Base-by-base conservation (phyloP, 2,113 vertebrate species). In the Noturus placidus region DNA sequence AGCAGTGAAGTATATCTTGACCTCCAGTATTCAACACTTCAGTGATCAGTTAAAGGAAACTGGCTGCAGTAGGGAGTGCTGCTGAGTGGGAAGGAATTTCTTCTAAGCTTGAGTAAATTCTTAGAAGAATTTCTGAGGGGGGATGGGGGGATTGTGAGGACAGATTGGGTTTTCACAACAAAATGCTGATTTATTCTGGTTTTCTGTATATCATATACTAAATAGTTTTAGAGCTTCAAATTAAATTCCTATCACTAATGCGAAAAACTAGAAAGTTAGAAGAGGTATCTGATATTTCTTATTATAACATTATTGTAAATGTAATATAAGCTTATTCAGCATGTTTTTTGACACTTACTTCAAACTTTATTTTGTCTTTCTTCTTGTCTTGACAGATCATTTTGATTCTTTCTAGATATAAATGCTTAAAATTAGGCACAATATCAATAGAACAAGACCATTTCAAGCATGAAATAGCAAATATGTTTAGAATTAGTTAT, bases 71-170 rank as follows among this genome's bases (percentile, higher is more conserved):
- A 22, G 69, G 35, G 69, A 72, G 69, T 35, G 33, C 67, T 72
- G 69, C 35, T 72, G 69, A 38, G 74, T 25, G 11, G 76, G 74
- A 86, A 88, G 88, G 77, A 91, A 92, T 87, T 81, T 91, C 86
- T 82, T 87, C 74, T 76, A 17, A 83, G 82, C 84, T 9, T 90
- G 90, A 93, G 93, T 92, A 89, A 87, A 89, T 84, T 89, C 89
- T 85, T 92, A 92, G 92, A 91, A 8, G 30, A 35, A 38, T 20
- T 35, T 35, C 33, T 10, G 20, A 20, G 69, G 19, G 33, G 33
- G 33, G 69, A 72, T 35, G 27, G n/a, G 65, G n/a, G 17, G 42
- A 46, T 46, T 46, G 42, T 46, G 42, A 20, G 22, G 63, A n/a
- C 8, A 13, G 63, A 5, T n/a, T 27, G 8, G 69, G 27, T 30